phyloP scores from a whole-genome alignment of 1,140 invertebrate genomes.

The Parasteatoda tepidariorum region DNA sequence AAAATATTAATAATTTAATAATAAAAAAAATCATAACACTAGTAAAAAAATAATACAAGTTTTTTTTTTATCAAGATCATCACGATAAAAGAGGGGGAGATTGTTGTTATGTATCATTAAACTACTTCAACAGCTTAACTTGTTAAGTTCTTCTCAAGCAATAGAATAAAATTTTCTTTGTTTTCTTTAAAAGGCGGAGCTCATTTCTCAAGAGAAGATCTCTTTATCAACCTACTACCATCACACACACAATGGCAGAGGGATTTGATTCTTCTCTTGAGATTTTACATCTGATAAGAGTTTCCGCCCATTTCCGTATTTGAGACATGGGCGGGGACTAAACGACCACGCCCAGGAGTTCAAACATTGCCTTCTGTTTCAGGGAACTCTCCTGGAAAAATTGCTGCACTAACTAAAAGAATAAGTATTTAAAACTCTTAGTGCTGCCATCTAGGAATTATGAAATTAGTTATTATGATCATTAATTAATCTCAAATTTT shows the following conservation, averaged over 20 bases:
- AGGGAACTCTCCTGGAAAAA: slow-evolving; percentile 14
- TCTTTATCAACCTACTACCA: not conserved
- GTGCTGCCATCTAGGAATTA: slow-evolving; percentile 47
- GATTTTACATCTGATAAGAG: not conserved
- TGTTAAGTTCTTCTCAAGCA: slow-evolving; percentile 12
- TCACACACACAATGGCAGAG: not conserved
- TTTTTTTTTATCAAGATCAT: too few relatives aligned
- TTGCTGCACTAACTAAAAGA: too few relatives aligned
- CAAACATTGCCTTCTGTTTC: not conserved
- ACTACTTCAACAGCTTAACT: not conserved
- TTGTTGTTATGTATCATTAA: too few relatives aligned
- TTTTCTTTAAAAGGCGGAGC: slow-evolving; percentile 32
- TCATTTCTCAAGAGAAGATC: not conserved
- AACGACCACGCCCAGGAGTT: slow-evolving; percentile 18
- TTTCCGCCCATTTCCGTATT: slow-evolving; percentile 43
- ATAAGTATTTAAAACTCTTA: too few relatives aligned
- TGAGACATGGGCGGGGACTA: slow-evolving; percentile 25
- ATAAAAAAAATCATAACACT: too few relatives aligned
- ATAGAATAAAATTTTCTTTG: slow-evolving; percentile 24
- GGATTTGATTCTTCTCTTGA: not conserved
- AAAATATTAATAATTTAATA: too few relatives aligned
- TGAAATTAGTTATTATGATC: not conserved
- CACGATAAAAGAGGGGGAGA: too few relatives aligned
- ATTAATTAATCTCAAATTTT: too few relatives aligned
- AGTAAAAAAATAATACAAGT: too few relatives aligned